Evolutionary conservation across 2,113 vertebrate genomes (phyloP).

Genomic region (Megaceryle maxima): DNA sequence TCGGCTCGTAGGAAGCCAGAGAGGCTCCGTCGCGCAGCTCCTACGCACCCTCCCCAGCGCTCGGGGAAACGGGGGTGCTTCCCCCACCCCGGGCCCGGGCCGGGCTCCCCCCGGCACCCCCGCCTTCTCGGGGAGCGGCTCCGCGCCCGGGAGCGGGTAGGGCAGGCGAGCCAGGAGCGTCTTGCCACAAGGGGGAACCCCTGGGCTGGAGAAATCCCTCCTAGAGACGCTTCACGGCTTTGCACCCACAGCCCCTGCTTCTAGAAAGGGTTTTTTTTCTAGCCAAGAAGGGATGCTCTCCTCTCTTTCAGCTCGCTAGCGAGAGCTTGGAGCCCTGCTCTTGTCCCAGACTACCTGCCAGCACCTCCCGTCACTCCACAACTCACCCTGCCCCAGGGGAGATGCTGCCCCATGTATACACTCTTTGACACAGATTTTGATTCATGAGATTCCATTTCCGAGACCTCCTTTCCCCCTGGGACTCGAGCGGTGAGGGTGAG

Average conservation of each 20-base stretch:
- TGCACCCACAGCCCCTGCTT: not conserved
- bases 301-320: not conserved
- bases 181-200: conserved; percentile 72
- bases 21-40: not conserved
- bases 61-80: not conserved
- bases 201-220: conserved; percentile 31
- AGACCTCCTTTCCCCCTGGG: not conserved
- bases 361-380: not conserved
- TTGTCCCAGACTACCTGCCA: not conserved
- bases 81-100: not conserved
- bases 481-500: not conserved
- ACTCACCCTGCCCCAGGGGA: not conserved
- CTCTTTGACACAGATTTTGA: rapidly evolving
- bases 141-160: not conserved
- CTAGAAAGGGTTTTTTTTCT: not conserved
- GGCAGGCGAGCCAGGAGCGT: not conserved
- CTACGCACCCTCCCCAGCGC: not conserved
- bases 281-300: not conserved
- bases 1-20: not conserved
- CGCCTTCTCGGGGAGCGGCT: not conserved
- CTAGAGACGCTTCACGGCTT: not conserved
- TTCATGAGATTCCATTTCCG: rapidly evolving
- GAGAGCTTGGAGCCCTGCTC: no score
- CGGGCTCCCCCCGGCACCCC: not conserved
- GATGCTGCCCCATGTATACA: rapidly evolving